phyloP scores from a whole-genome alignment of 2,113 vertebrate species.

The Spea bombifrons region DNA sequence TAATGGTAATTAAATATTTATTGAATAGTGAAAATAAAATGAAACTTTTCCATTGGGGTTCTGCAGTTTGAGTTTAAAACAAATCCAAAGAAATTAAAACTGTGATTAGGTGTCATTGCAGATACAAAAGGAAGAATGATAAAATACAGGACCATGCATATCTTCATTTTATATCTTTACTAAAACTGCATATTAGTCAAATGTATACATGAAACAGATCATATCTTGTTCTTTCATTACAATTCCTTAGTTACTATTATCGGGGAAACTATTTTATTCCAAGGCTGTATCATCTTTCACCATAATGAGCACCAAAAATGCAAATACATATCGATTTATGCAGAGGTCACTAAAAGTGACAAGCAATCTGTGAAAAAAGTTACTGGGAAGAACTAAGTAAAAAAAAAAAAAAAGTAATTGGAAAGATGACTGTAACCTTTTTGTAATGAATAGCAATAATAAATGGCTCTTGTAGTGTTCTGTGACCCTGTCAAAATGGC shows the following conservation, averaged over 20 bases:
- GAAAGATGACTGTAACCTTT: constrained; percentile 61
- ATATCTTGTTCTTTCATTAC: constrained; percentile 9
- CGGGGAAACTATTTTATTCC: constrained; percentile 54
- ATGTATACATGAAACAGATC: constrained; percentile 3
- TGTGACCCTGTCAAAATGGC: constrained; percentile 59
- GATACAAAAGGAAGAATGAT: background rate
- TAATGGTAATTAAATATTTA: no score
- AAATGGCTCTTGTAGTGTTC: constrained; percentile 59
- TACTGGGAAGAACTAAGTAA: constrained; percentile 53
- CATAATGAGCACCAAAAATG: constrained; percentile 59
- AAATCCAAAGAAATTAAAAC: no score
- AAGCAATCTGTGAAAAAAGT: constrained; percentile 60
- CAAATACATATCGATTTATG: constrained; percentile 64
- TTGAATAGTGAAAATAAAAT: no score
- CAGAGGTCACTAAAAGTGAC: constrained; percentile 61
- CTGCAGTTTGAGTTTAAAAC: no score
- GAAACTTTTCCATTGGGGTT: no score
- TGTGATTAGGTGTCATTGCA: no score
- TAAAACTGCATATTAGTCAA: background rate
- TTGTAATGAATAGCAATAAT: constrained; percentile 66
- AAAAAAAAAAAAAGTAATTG: constrained; percentile 68
- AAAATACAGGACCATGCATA: background rate
- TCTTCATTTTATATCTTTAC: background rate
- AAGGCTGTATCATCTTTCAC: constrained; percentile 53
- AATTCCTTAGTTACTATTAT: constrained; percentile 35